phyloP scores from a whole-genome alignment of 1,140 invertebrate species.

The Zophobas morio region DNA sequence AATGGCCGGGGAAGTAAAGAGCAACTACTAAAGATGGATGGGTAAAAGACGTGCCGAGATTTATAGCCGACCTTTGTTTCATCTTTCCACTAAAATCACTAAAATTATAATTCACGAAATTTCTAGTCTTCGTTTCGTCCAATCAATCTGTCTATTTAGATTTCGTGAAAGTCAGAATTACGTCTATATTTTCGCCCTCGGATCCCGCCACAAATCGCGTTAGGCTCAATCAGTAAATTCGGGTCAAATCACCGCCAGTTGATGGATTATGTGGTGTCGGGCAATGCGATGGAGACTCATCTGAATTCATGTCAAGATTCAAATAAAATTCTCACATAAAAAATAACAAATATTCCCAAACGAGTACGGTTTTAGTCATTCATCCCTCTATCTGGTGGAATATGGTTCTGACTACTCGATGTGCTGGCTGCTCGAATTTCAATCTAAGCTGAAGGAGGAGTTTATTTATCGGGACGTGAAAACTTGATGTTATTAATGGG shows the following conservation, averaged over 20 bases:
- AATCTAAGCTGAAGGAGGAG: no score
- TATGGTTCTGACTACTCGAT: slow-evolving; percentile 9
- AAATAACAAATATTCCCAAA: slow-evolving; percentile 38
- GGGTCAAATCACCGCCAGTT: slow-evolving; percentile 34
- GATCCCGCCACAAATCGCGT: slow-evolving; percentile 17
- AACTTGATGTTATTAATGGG: no score
- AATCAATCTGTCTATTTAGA: no score
- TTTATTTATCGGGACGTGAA: no score
- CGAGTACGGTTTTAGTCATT: slow-evolving; percentile 20
- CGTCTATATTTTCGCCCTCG: background rate
- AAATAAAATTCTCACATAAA: slow-evolving; percentile 33
- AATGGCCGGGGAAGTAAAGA: slow-evolving; percentile 2
- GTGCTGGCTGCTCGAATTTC: background rate
- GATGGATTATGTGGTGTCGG: slow-evolving; percentile 3
- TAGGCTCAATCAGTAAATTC: slow-evolving; percentile 38
- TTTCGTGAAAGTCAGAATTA: no score
- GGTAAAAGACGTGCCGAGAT: background rate
- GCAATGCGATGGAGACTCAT: slow-evolving; percentile 19
- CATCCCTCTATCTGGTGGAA: slow-evolving; percentile 8
- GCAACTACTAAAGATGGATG: slow-evolving; percentile 7
- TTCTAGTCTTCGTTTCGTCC: no score
- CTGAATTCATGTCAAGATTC: slow-evolving; percentile 34
- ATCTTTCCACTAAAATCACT: background rate
- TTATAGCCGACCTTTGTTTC: slow-evolving; percentile 5
- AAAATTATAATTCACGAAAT: no score